Evolutionary conservation across 2,113 vertebrate genomes (phyloP), one percentile per base, ranked within the genome.

Genomic region (Crypturellus undulatus): DNA sequence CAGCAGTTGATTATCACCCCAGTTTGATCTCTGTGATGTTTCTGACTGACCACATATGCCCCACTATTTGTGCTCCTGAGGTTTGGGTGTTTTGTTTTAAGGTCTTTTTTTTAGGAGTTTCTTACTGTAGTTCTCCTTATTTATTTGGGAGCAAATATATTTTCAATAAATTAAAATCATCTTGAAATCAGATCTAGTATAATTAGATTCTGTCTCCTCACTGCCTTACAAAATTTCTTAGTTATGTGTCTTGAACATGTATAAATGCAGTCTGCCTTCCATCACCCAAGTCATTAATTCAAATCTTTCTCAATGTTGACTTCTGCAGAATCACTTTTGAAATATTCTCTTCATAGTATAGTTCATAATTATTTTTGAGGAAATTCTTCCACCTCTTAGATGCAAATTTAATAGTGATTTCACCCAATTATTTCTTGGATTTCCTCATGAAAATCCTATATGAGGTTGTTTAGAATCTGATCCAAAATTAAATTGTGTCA

Each of bases 181-280:
- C 80, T 92, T 92, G 8, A 86, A 69, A 79, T 92, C n/a, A 73
- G 6, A 80, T 80, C n/a, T 75, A 90, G 83, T 49, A 32, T 38
- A 78, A 67, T 75, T 84, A 87, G 56, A 59, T 79, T 16, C 24
- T 21, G 5, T 68, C 92, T 92, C n/a, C 25, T 13, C 76, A 73
- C 80, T 93, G 19, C 0, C 24, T 93, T 77, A 65, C 5, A 51
- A 9, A 90, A 91, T 28, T 89, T n/a, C 18, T 73, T 58, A 83
- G 12, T 73, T 75, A 63, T 89, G 20, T 10, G 6, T 71, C 42
- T 67, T 52, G 64, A 86, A 36, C 77, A 84, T 21, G 51, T 64
- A 45, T 43, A 87, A 86, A 71, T n/a, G 5, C n/a, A 70, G 9
- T 68, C 91, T 87, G 36, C 28, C 9, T 81, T 84, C 25, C 12